Evolutionary conservation across 2,797 vertebrate species (phyloP), one percentile per base, ranked within the genome.

Genomic region (Ceyx erithaca): DNA sequence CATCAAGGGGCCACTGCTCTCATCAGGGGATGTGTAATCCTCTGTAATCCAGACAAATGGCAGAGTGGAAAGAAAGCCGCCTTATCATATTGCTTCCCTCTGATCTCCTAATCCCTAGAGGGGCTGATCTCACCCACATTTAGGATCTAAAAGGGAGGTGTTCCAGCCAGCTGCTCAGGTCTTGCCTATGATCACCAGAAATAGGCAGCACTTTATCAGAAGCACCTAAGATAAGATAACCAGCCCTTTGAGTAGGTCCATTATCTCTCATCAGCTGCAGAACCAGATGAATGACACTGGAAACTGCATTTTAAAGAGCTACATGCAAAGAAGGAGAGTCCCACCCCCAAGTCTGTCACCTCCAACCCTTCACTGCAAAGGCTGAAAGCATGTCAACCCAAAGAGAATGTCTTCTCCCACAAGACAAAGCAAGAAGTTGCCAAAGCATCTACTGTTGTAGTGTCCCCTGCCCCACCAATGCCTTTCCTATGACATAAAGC

Each of bases 51-150:
- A 1, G 72, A 69, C 51, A 93, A 96, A 91, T 40, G 72, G 83
- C 58, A 75, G 43, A 73, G 46, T 14, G 40, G 37, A n/a, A 80
- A 89, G 72, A 89, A 89, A 89, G 79, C 62, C 0, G 1, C 72
- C 52, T 88, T 85, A 76, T 51, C 16, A 0, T 85, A 94, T 93
- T 48, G 43, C 72, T 78, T 92, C 43, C 54, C 55, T 85, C 86
- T 90, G 62, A 87, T 89, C 84, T 90, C 55, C 72, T 92, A 45
- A 92, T 89, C 84, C 66, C 66, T 51, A 23, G 30, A 94, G 54
- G 51, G 81, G 43, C 72, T 92, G 92, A 87, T 93, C 82, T 92
- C 86, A 90, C 64, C 61, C 58, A 54, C 9, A 5, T 54, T 87
- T 82, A 85, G 19, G 61, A 87, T 62, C 69, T 73, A 89, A 77